phyloP scores from a whole-genome alignment of 2,888 invertebrate genomes.

The Tillus elongatus region DNA sequence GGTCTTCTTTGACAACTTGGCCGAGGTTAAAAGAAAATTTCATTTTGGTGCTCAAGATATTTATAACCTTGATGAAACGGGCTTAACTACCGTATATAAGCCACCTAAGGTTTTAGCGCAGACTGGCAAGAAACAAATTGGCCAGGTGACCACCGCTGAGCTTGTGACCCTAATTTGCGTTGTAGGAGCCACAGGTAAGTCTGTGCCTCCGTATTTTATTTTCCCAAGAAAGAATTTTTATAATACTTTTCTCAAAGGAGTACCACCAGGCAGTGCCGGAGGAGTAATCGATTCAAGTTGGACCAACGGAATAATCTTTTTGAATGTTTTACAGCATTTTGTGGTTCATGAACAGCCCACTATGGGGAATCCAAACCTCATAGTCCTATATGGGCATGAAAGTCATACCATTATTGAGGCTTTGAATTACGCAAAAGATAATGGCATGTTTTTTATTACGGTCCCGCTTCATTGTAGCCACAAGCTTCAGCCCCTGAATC shows the following conservation, averaged over 20 bases:
- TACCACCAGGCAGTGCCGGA: slow-evolving; percentile 32
- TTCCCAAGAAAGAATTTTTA: slow-evolving; percentile 33
- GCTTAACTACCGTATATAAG: slow-evolving; percentile 33
- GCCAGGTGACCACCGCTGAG: slow-evolving; percentile 32
- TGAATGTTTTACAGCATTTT: slow-evolving; percentile 26
- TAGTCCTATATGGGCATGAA: slow-evolving; percentile 16
- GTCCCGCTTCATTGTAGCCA: slow-evolving; percentile 27
- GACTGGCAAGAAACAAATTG: slow-evolving; percentile 34
- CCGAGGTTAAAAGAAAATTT: slow-evolving; percentile 16
- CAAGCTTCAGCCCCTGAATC: slow-evolving; percentile 28
- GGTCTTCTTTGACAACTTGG: slow-evolving; percentile 23
- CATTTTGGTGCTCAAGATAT: slow-evolving; percentile 21
- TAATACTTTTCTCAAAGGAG: slow-evolving; percentile 30
- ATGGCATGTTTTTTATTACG: slow-evolving; percentile 24
- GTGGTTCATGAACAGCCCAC: slow-evolving; percentile 21
- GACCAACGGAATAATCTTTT: slow-evolving; percentile 27
- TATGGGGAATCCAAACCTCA: slow-evolving; percentile 9
- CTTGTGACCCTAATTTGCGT: slow-evolving; percentile 31
- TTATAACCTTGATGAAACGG: slow-evolving; percentile 35
- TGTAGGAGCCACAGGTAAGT: no score
- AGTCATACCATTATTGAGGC: slow-evolving; percentile 15
- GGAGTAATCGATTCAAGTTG: slow-evolving; percentile 30
- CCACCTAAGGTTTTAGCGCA: slow-evolving; percentile 30
- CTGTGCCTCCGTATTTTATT: slow-evolving; percentile 35
- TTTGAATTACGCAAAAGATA: slow-evolving; percentile 16